Evolutionary conservation across 2,797 vertebrate species (phyloP).

Genomic region (Neoniphon sammara): DNA sequence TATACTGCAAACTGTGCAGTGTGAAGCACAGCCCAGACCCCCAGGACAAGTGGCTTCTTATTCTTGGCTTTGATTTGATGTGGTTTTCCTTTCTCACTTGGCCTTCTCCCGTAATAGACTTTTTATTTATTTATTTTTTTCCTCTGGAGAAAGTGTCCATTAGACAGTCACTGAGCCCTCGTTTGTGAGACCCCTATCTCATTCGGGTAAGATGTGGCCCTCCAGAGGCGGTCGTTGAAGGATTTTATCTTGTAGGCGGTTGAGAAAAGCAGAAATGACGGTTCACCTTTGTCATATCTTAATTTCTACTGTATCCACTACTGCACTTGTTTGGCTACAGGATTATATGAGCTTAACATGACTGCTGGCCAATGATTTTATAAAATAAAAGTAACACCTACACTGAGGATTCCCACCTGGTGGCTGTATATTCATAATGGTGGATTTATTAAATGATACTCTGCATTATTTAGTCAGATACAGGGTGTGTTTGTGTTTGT

Average conservation of each 20-base stretch:
- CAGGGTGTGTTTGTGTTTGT: neutral
- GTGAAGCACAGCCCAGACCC: slow-evolving; percentile 44
- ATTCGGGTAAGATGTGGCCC: slow-evolving; percentile 56
- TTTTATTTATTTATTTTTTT: too few relatives aligned
- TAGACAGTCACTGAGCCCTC: slow-evolving; percentile 62
- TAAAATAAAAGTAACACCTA: neutral
- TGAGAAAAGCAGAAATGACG: slow-evolving; percentile 19
- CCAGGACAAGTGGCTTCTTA: slow-evolving; percentile 42
- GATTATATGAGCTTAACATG: slow-evolving; percentile 21
- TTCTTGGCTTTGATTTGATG: slow-evolving; percentile 46
- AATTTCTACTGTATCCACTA: neutral
- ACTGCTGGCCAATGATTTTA: neutral
- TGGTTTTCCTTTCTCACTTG: slow-evolving; percentile 24
- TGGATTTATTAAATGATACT: neutral
- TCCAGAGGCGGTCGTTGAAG: slow-evolving; percentile 47
- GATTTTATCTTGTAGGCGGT: slow-evolving; percentile 54
- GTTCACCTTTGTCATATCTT: slow-evolving; percentile 32
- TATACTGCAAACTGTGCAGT: slow-evolving; percentile 43
- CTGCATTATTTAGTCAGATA: neutral
- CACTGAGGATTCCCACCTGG: too few relatives aligned
- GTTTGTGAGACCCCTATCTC: slow-evolving; percentile 55
- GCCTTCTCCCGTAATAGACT: slow-evolving; percentile 45
- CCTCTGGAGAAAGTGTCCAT: slow-evolving; percentile 65
- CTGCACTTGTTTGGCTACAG: neutral
- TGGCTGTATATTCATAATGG: neutral